Percentiles rank a stretch among this genome's conserved stretches.
Evolutionary conservation across 2,113 vertebrate species (phyloP).

Genomic region (Pteropus alecto): DNA sequence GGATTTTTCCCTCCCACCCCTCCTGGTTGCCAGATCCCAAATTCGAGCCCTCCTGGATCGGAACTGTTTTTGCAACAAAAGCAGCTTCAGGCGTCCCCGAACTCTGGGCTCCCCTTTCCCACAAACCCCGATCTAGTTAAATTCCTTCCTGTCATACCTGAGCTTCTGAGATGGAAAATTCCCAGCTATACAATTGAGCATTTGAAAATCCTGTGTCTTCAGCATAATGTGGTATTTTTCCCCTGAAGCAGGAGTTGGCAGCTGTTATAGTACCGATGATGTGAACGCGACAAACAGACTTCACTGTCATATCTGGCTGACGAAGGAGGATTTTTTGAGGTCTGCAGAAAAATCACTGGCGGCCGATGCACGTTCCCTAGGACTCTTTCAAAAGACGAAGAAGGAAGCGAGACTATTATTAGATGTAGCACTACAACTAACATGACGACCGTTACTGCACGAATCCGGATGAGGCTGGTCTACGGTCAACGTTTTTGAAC

Average conservation of each 20-base stretch:
- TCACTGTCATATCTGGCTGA: neutral
- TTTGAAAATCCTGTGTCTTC: slow-evolving; percentile 6
- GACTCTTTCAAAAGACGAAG: neutral
- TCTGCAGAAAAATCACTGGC: slow-evolving; percentile 14
- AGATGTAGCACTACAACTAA: neutral
- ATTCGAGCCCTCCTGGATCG: neutral
- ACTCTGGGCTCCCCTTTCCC: neutral
- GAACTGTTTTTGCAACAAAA: neutral
- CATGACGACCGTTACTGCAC: too few relatives aligned
- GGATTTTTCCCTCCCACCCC: neutral
- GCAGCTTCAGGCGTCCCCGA: neutral
- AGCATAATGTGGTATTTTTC: neutral
- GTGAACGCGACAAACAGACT: neutral
- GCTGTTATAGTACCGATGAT: neutral
- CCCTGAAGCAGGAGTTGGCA: neutral
- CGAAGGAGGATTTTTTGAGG: neutral
- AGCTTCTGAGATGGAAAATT: slow-evolving; percentile 38
- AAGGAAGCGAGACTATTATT: neutral
- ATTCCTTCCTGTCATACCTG: neutral
- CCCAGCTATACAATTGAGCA: neutral
- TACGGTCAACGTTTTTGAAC: neutral
- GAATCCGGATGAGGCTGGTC: neutral
- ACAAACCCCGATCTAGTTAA: neutral
- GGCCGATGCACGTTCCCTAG: neutral
- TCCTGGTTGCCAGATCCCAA: neutral